Percentiles rank a stretch among this genome's conserved stretches.
phyloP scores from a whole-genome alignment of 2,113 vertebrate genomes.

The Benitochromis conjunctus region DNA sequence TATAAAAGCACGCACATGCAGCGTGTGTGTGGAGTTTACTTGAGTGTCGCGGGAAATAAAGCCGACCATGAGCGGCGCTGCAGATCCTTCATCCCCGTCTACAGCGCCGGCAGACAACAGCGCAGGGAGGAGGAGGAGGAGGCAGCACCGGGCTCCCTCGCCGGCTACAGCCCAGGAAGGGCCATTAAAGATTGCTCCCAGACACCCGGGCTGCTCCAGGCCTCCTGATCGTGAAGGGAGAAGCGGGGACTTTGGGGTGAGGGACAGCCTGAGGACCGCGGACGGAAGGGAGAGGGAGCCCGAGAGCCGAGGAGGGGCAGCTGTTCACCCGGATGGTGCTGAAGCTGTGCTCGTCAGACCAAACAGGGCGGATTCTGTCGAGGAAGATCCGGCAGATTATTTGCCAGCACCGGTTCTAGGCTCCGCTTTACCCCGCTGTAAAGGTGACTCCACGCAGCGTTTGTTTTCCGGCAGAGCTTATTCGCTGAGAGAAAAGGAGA shows the following conservation, averaged over 20 bases:
- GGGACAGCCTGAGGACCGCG: neutral
- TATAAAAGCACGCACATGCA: neutral
- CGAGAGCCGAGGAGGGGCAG: conserved; percentile 57
- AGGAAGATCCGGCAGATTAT: conserved; percentile 33
- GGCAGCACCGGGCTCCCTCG: conserved; percentile 70
- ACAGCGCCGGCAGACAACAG: conserved; percentile 51
- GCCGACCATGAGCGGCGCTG: conserved; percentile 60
- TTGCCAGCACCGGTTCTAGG: conserved; percentile 8
- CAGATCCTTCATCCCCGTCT: conserved; percentile 55
- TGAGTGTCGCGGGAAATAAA: conserved; percentile 19
- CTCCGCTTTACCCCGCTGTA: neutral
- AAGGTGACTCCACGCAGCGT: conserved; percentile 29
- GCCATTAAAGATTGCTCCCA: conserved; percentile 35
- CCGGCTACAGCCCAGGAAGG: conserved; percentile 69
- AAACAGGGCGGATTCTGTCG: conserved; percentile 62
- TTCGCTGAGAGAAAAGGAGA: neutral
- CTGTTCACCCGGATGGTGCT: conserved; percentile 81
- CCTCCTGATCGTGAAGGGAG: neutral
- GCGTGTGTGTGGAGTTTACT: neutral
- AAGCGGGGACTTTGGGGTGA: neutral
- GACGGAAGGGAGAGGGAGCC: conserved; percentile 51
- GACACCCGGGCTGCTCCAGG: conserved; percentile 29
- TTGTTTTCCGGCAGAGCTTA: conserved; percentile 10
- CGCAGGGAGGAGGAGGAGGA: conserved; percentile 62
- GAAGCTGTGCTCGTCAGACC: conserved; percentile 68